Evolutionary conservation across 2,888 invertebrate species (phyloP).

Genomic region (Gortyna flavago): DNA sequence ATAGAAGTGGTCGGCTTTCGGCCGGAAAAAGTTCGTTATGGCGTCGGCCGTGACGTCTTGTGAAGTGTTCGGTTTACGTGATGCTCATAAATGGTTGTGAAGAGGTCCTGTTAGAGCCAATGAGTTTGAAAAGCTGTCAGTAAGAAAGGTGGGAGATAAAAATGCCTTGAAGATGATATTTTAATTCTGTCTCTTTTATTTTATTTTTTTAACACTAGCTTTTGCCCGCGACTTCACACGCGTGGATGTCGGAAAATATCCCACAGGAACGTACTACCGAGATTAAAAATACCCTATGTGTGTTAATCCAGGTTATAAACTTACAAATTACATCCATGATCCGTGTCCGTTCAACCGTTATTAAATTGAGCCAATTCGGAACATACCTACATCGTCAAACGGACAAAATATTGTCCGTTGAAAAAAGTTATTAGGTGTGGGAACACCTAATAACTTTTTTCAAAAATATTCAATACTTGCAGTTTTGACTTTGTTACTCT

Average conservation of each 20-base stretch:
- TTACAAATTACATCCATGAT: background rate
- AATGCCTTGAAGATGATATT: background rate
- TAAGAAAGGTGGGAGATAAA: background rate
- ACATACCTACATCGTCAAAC: too few relatives aligned
- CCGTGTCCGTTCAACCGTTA: background rate
- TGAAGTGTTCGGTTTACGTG: slow-evolving; percentile 16
- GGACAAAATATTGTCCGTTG: too few relatives aligned
- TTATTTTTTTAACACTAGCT: background rate
- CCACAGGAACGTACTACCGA: too few relatives aligned
- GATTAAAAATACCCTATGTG: too few relatives aligned
- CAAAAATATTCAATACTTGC: too few relatives aligned
- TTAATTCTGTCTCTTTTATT: background rate
- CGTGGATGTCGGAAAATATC: background rate
- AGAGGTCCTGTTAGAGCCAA: slow-evolving; percentile 20
- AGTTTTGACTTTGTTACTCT: too few relatives aligned
- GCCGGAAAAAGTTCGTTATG: slow-evolving; percentile 51
- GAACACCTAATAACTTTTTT: too few relatives aligned
- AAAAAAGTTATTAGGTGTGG: too few relatives aligned
- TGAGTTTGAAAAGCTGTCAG: slow-evolving; percentile 9
- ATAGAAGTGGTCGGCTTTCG: slow-evolving; percentile 65
- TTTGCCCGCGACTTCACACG: background rate
- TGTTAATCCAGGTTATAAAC: background rate
- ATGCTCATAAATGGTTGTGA: slow-evolving; percentile 38
- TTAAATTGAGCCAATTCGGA: too few relatives aligned
- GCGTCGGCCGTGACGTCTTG: slow-evolving; percentile 31